Base-by-base conservation (phyloP, 2,888 invertebrate species). In the Ctena decussata region DNA sequence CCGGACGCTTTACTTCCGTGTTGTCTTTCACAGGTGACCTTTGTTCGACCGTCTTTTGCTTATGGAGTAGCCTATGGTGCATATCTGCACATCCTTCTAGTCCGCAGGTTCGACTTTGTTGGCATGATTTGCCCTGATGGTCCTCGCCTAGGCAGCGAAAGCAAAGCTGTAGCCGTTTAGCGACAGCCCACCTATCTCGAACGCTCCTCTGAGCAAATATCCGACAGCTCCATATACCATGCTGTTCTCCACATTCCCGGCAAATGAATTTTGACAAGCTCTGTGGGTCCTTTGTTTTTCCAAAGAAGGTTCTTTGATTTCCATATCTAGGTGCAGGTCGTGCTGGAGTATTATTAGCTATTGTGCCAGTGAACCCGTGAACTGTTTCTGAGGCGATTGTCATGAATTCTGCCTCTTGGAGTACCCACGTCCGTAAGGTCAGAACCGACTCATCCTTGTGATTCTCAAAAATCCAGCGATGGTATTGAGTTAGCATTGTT, bases 141-240 rank as follows among this genome's bases (percentile, higher is more conserved):
- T 49, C 30, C 41, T 53, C 44, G 21, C 80, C 57, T 18, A 84
- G 39, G 39, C 84, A 84, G 0, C 77, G 37, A 69, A 80, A 84
- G 35, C 84, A 84, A 18, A 80, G 44, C 24, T 32, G 65, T 6
- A 69, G 35, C 0, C 46, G 39, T 73, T 80, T 84, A 41, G 84
- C 84, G 27, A 73, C 60, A 8, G 32, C 70, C 80, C 84, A 84
- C 72, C 80, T 77, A 0, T 65, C 70, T 24, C 21, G 2, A 0
- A 79, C 53, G 24, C 32, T 5, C 35, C 78, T 44, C 21, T 15
- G 18, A 24, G 41, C 53, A 18, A 78, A 73, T 65, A 46, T 21
- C 30, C 37, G n/a, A 53, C 78, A 82, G 12, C 49, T 71, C 82
- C 82, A 82, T n/a, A 73, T 77, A 27, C 49, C 65, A 77, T 82